Evolutionary conservation across 2,113 vertebrate species (phyloP).

Genomic region (Sapajus apella): DNA sequence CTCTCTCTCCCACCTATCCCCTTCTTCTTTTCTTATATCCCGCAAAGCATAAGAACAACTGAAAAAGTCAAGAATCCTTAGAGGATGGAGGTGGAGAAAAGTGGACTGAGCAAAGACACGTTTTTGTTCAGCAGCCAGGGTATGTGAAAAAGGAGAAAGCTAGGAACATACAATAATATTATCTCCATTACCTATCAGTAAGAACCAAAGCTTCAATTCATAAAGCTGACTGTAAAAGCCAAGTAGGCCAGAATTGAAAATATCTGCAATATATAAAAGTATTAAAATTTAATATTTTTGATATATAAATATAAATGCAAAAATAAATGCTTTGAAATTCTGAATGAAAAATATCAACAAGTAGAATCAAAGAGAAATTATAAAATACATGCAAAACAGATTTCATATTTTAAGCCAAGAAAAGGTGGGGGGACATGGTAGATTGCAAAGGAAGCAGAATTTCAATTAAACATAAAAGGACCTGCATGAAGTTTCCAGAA

Average conservation of each 20-base stretch:
- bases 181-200: background rate
- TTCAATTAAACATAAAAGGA: background rate
- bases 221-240: slow-evolving; percentile 7
- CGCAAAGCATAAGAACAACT: background rate
- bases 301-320: background rate
- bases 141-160: background rate
- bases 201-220: slow-evolving; percentile 42
- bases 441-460: slow-evolving; percentile 3
- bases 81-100: background rate
- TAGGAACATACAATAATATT: background rate
- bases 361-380: background rate
- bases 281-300: background rate
- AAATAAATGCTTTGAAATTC: slow-evolving; percentile 30
- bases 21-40: background rate
- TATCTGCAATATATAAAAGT: background rate
- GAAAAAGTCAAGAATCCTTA: background rate
- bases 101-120: background rate
- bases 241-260: slow-evolving; percentile 9
- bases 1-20: background rate
- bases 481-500: background rate
- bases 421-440: background rate
- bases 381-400: background rate
- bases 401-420: slow-evolving; percentile 27
- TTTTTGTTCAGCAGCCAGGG: background rate
- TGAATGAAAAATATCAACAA: slow-evolving; percentile 19